Evolutionary conservation across 2,888 invertebrate species (phyloP).

Genomic region (Ophion obscuratus): DNA sequence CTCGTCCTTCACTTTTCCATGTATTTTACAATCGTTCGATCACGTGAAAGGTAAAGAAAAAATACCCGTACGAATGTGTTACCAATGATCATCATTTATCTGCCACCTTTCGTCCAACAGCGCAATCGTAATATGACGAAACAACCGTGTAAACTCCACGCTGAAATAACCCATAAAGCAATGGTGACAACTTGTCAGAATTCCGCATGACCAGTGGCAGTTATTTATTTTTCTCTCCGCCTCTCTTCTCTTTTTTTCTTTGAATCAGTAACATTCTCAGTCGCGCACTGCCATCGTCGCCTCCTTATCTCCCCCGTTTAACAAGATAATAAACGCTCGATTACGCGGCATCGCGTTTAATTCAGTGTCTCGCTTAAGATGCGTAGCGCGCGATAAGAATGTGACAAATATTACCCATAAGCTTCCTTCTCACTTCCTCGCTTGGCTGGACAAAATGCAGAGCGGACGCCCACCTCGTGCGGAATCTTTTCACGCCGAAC

Average conservation of each 20-base stretch:
- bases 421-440: slow-evolving; percentile 35
- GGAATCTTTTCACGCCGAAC: slow-evolving; percentile 23
- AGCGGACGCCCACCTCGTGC: slow-evolving; percentile 37
- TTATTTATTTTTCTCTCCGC: no score
- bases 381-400: slow-evolving; percentile 77
- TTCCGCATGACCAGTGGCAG: no score
- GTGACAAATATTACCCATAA: slow-evolving; percentile 83
- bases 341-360: slow-evolving; percentile 79
- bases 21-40: not conserved
- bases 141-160: no score
- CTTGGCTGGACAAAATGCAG: slow-evolving; percentile 5
- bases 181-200: no score
- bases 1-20: not conserved
- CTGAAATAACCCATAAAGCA: no score
- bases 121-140: no score
- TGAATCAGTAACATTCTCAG: not conserved
- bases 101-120: no score
- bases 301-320: slow-evolving; percentile 71
- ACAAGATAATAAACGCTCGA: slow-evolving; percentile 81
- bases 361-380: slow-evolving; percentile 78
- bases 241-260: not conserved
- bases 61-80: not conserved
- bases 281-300: slow-evolving; percentile 17
- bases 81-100: no score
- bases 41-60: not conserved